Percentiles rank a stretch among this genome's conserved stretches.
phyloP scores from a whole-genome alignment of 2,113 vertebrate genomes.

The Cyanoderma ruficeps region DNA sequence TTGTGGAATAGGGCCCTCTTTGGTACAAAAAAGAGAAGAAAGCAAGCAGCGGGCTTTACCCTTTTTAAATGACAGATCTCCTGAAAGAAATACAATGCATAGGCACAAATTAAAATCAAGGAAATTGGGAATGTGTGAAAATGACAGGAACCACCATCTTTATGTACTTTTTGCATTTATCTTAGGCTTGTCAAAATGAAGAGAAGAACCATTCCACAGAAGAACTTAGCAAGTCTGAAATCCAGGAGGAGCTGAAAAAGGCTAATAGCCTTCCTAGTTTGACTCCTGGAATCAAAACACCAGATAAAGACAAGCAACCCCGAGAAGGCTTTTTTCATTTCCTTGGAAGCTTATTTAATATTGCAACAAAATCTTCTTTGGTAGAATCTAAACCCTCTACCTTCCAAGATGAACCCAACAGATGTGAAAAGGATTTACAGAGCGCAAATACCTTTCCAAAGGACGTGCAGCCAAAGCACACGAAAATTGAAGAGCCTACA shows the following conservation, averaged over 20 bases:
- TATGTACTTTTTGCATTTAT: constrained; percentile 15
- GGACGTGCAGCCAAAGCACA: not conserved
- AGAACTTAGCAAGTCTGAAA: constrained; percentile 48
- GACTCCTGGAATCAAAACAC: constrained; percentile 56
- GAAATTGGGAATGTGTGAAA: not conserved
- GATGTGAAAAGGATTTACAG: constrained; percentile 57
- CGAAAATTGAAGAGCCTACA: not conserved
- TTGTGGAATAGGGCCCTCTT: not conserved
- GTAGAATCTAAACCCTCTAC: constrained; percentile 64
- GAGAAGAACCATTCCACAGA: constrained; percentile 66
- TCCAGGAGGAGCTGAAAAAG: constrained; percentile 71
- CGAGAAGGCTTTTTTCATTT: constrained; percentile 81
- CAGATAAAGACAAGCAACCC: constrained; percentile 68
- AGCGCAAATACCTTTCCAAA: not conserved
- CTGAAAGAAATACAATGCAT: not conserved
- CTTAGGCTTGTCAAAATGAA: constrained; percentile 65
- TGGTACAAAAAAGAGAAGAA: not conserved
- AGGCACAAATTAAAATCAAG: not conserved
- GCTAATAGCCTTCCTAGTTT: constrained; percentile 67
- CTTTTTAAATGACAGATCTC: not conserved
- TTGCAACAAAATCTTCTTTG: constrained; percentile 73
- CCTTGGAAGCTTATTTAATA: constrained; percentile 80
- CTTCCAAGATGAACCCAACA: constrained; percentile 57
- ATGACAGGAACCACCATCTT: not conserved
- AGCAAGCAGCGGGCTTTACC: not conserved